Evolutionary conservation across 1,140 invertebrate genomes (phyloP), one percentile per base, ranked within the genome.

Genomic region (Lysiphlebus fabarum): DNA sequence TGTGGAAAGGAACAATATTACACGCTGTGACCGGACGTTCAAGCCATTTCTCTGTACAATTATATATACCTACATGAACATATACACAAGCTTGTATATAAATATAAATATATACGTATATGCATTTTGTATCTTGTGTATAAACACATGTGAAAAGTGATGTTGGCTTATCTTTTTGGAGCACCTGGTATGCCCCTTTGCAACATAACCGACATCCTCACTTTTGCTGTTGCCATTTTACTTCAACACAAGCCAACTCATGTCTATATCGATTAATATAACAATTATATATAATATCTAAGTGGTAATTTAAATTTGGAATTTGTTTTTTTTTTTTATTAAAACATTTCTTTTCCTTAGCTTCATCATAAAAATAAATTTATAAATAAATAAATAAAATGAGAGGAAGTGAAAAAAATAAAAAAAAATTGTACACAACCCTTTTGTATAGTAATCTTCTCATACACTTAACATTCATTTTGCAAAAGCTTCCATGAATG

Each of bases 121-220:
- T 4, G 6, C 26, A 33, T 10, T 11, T 34, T 33, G 8, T 11
- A 33, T 26, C 17, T 33, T 4, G 36, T 51, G 38, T 34, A 34
- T 38, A 51, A 36, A 51, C 36, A 11, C 34, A 36, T 37, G 33
- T 34, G 33, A 37, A 51, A 36, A 53, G 43, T 45, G 48, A 33
- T 58, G 36, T 9, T 48, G 36, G 58, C 58, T 72, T 72, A 72
- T 72, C 70, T 72, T 72, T 72, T 70, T 70, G 62, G 67, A 62
- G 58, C 67, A 65, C 56, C 58, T 59, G 56, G 56, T 58, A 38
- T 53, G 42, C 41, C 41, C 41, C 49, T 37, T 56, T 33, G 56
- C 49, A 14, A 14, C 56, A n/a, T 58, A 26, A 26, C 17, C 17
- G 17, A 26, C 17, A 26, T 26, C 17, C 17, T 26, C 17, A 26